Percentiles rank a stretch among this genome's conserved stretches.
Conservation (phyloP, 2,113 vertebrate species). For the Bubo scandiacus region DNA sequence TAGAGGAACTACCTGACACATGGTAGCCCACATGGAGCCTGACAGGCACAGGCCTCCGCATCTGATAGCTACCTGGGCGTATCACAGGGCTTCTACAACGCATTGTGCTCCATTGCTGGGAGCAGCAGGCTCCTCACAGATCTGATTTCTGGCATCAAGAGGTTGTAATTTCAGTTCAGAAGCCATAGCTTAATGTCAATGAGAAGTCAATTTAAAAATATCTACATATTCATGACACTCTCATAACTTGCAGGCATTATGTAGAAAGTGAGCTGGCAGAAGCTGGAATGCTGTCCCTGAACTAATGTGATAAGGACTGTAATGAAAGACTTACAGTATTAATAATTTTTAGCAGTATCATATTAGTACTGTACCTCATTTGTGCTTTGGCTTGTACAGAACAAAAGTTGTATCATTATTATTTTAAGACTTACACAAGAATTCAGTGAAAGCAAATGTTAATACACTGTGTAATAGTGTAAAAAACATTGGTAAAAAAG, state of each 20-base stretch:
- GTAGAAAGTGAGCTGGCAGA: background rate
- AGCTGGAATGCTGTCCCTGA: conserved; percentile 20
- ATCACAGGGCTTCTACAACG: background rate
- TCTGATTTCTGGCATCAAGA: background rate
- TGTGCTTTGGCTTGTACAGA: background rate
- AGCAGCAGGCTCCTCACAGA: background rate
- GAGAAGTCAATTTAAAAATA: conserved; percentile 28
- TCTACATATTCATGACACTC: conserved; percentile 45
- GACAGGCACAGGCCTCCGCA: background rate
- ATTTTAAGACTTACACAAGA: conserved; percentile 27
- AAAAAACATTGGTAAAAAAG: background rate
- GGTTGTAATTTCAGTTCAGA: background rate
- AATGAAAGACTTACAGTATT: conserved; percentile 3
- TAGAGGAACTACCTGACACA: background rate
- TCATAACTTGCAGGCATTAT: background rate
- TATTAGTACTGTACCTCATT: conserved; percentile 12
- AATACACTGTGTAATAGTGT: background rate
- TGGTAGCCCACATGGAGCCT: background rate
- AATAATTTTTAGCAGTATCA: conserved; percentile 31
- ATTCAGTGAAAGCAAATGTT: background rate
- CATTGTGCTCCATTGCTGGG: background rate
- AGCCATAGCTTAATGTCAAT: conserved; percentile 2
- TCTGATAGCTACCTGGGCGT: background rate
- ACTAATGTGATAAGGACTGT: conserved; percentile 31
- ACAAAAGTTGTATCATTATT: conserved; percentile 14